These are phyloP conservation scores for Epistrophella euchroma DNA, from an alignment of 2,888 invertebrate species.

Conservation along the genomic window DNA sequence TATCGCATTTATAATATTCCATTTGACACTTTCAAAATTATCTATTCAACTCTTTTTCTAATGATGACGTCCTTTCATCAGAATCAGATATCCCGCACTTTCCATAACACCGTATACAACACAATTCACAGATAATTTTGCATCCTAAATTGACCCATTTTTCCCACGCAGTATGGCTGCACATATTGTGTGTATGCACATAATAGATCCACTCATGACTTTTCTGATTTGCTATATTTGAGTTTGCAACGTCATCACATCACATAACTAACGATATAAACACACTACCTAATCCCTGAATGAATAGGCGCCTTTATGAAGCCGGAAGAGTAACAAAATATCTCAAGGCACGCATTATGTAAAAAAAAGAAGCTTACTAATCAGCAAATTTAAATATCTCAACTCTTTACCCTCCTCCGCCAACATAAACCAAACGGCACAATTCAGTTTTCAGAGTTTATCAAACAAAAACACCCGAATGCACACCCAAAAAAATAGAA, in stretches of 20 bases:
- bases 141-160: slow-evolving; percentile 30
- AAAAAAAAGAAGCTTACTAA: slow-evolving; percentile 26
- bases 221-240: slow-evolving; percentile 36
- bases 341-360: slow-evolving; percentile 53
- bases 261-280: slow-evolving; percentile 39
- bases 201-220: slow-evolving; percentile 40
- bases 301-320: slow-evolving; percentile 64
- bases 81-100: slow-evolving; percentile 18
- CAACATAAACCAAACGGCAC: not conserved
- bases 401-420: not conserved
- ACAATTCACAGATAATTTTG: slow-evolving; percentile 4
- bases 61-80: slow-evolving; percentile 16
- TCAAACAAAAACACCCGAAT: slow-evolving; percentile 42
- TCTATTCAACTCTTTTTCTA: not conserved
- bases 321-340: slow-evolving; percentile 65
- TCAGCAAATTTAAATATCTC: slow-evolving; percentile 44
- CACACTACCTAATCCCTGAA: slow-evolving; percentile 33
- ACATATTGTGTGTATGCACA: not conserved
- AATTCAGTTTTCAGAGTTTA: slow-evolving; percentile 29
- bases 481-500: slow-evolving; percentile 9
- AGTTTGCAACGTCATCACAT: slow-evolving; percentile 24
- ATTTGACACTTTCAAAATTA: slow-evolving; percentile 10
- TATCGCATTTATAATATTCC: not conserved
- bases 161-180: slow-evolving; percentile 2
- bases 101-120: not conserved